Base-by-base conservation (phyloP, 2,113 vertebrate species). In the Montifringilla adamsi region DNA sequence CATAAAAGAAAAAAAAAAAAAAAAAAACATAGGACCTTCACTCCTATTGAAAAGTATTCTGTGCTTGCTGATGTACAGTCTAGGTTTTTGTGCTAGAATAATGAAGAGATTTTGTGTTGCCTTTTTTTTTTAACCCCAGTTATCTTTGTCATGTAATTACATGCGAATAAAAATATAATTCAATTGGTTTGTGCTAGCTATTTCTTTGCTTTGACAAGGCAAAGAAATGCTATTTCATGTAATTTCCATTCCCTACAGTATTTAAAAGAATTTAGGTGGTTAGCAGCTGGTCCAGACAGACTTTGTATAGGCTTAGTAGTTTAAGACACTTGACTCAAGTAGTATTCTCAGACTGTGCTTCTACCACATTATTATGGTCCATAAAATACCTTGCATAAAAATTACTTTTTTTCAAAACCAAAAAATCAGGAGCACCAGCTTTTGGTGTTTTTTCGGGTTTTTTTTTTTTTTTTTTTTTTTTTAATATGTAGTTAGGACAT, bases 371-470 rank as follows among this genome's bases (percentile, higher is more conserved):
- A 31, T 26, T 52, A 35, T 7, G 2, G 7, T 39, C 80, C 26
- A 55, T 30, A 60, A 83, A 62, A 67, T 19, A 8, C 9, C 9
- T 50, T 16, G 1, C 19, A n/a, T 73, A 22, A 74, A 44, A 66
- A 24, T 3, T n/a, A 18, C 10, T 30, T 74, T 46, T 15, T 93
- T 88, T n/a, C 15, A 58, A 39, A 87, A 41, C 7, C 13, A 68
- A 13, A 49, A 26, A 64, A 87, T 47, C 2, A 2, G 5, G 7
- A 56, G 0, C 58, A 2, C 0, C 6, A 70, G 0, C 2, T 62
- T 67, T 81, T 73, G n/a, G 35, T 27, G 6, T 11, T 39, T 39
- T 39, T 37, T 37, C 8, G 9, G 4, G 0, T 8, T 24, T n/a
- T 26, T 63, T 84, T 44, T 41, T 50, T 39, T 39, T 39, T 39